phyloP scores from a whole-genome alignment of 2,797 vertebrate genomes.

The Phalanger gymnotis region DNA sequence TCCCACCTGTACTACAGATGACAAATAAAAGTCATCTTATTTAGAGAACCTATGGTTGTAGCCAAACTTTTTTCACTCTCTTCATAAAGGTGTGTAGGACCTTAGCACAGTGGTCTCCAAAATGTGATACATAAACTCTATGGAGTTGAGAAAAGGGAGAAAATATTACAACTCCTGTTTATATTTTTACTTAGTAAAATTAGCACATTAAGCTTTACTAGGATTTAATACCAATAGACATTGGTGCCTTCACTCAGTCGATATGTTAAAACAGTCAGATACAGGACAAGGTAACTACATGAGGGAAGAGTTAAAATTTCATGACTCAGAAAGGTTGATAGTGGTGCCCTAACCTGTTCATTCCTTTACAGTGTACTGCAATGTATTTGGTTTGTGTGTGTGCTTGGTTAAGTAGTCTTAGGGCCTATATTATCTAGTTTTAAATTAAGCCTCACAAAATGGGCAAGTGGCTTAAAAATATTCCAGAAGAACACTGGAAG shows the following conservation, averaged over 20 bases:
- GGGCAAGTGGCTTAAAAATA: not conserved
- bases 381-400: not conserved
- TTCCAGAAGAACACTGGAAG: not conserved
- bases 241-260: not conserved
- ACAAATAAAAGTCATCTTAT: not conserved
- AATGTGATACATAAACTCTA: not conserved
- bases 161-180: not conserved
- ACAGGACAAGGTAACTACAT: not conserved
- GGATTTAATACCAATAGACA: not conserved
- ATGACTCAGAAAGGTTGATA: not conserved
- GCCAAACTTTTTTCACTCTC: not conserved
- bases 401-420: not conserved
- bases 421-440: not conserved
- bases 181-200: not conserved
- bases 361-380: not conserved
- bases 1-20: not conserved
- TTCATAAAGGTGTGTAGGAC: not conserved
- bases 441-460: not conserved
- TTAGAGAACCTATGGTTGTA: not conserved
- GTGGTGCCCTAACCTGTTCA: not conserved
- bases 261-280: no score
- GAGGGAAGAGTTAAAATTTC: not conserved
- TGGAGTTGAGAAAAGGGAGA: not conserved
- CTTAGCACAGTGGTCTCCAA: not conserved
- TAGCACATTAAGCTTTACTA: not conserved